A percentile compares a stretch with the other conserved stretches of the same genome.
These are phyloP conservation scores for Dolichotis patagonum DNA, from an alignment of 2,113 vertebrate genomes.

Conservation along the genomic window DNA sequence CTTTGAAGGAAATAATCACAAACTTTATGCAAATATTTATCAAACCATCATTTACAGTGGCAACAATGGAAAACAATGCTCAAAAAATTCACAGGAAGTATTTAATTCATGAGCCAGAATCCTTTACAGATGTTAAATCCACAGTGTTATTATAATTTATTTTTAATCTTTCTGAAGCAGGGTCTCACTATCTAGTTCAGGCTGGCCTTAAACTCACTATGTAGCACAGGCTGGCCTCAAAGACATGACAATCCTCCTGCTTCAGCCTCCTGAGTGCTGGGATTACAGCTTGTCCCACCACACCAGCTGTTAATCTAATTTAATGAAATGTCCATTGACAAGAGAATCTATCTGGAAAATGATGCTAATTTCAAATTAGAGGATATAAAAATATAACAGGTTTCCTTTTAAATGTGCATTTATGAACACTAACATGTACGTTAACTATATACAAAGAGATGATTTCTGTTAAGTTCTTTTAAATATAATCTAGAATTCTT, in stretches of 20 bases:
- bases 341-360: not conserved
- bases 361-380: not conserved
- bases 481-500: not conserved
- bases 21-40: not conserved
- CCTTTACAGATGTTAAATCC: not conserved
- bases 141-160: not conserved
- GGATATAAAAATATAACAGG: not conserved
- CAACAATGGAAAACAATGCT: not conserved
- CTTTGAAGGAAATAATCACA: constrained; percentile 31
- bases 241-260: no score
- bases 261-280: no score
- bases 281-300: not conserved
- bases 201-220: no score
- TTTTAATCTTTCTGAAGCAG: no score
- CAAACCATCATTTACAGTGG: not conserved
- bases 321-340: not conserved
- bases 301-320: not conserved
- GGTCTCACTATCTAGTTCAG: no score
- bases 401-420: not conserved
- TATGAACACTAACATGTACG: not conserved
- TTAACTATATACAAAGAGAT: not conserved
- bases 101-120: not conserved
- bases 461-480: not conserved
- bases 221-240: no score
- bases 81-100: not conserved